Percentiles rank a stretch among this genome's conserved stretches.
Conservation (phyloP, 2,888 invertebrate species). For the Metacarcinus magister region DNA sequence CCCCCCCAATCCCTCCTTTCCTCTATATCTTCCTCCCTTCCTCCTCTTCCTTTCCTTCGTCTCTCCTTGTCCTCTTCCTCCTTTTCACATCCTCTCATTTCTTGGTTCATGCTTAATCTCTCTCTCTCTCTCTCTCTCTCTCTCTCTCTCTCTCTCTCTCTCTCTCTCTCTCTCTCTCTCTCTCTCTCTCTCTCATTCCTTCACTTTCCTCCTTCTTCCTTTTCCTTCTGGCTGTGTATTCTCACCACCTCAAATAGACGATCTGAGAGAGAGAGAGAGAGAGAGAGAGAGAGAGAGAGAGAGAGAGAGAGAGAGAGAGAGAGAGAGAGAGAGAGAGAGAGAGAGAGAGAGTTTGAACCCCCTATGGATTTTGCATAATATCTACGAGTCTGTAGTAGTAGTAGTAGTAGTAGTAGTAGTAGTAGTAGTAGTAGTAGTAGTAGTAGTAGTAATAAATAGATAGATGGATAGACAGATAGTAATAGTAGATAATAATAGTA, state of each 20-base stretch:
- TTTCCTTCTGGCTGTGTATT: neutral
- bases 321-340: neutral
- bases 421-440: constrained; percentile 18
- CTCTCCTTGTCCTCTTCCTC: neutral
- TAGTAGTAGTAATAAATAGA: too few relatives aligned
- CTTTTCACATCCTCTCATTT: too few relatives aligned
- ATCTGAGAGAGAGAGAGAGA: too few relatives aligned
- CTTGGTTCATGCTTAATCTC: too few relatives aligned
- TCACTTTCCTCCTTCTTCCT: neutral
- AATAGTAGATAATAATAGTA: neutral
- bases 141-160: constrained; percentile 66
- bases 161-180: constrained; percentile 37
- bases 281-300: constrained; percentile 26
- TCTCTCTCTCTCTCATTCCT: neutral
- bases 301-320: constrained; percentile 15
- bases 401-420: constrained; percentile 41
- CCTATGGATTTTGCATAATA: neutral
- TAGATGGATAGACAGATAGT: too few relatives aligned
- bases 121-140: neutral
- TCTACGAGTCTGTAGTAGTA: neutral
- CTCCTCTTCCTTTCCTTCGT: neutral
- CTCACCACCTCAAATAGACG: neutral
- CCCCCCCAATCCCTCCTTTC: too few relatives aligned
- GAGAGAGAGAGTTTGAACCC: neutral
- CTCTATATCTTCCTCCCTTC: neutral